Conservation (phyloP, 2,888 invertebrate genomes). For the Caenorhabditis parvicauda region DNA sequence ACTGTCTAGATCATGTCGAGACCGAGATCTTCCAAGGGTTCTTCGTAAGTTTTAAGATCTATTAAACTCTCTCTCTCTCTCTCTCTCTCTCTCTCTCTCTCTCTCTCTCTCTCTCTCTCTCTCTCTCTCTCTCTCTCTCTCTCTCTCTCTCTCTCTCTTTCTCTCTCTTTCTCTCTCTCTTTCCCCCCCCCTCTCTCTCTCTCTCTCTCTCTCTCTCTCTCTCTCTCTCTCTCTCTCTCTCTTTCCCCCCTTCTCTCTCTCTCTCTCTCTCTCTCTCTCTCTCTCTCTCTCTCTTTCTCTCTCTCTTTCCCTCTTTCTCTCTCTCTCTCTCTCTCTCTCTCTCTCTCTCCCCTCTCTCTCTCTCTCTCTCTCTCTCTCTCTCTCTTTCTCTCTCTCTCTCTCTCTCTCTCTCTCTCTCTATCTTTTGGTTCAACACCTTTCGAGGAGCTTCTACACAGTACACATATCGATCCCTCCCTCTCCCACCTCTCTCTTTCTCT, state of each 20-base stretch:
- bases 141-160: constrained; percentile 2
- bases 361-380: constrained; percentile 1
- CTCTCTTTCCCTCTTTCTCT: constrained; percentile 3
- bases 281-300: constrained; percentile 16
- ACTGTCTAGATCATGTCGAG: too few species aligned
- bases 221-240: constrained; percentile 10
- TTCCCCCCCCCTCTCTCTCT: constrained; percentile 5
- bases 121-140: constrained; percentile 16
- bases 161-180: constrained; percentile 4
- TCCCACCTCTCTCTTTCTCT: too few species aligned
- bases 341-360: not conserved
- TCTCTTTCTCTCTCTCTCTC: too few species aligned
- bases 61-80: constrained; percentile 3
- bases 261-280: constrained; percentile 7
- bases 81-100: constrained; percentile 4
- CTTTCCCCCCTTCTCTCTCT: constrained; percentile 4
- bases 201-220: constrained; percentile 13
- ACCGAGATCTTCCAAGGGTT: too few species aligned
- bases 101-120: constrained; percentile 5
- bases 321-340: constrained; percentile 6
- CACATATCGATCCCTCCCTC: too few species aligned
- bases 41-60: too few species aligned
- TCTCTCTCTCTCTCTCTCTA: too few species aligned
- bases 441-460: too few species aligned
- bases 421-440: too few species aligned